Conservation (phyloP, 2,797 vertebrate genomes). For the Cirrhinus molitorella region DNA sequence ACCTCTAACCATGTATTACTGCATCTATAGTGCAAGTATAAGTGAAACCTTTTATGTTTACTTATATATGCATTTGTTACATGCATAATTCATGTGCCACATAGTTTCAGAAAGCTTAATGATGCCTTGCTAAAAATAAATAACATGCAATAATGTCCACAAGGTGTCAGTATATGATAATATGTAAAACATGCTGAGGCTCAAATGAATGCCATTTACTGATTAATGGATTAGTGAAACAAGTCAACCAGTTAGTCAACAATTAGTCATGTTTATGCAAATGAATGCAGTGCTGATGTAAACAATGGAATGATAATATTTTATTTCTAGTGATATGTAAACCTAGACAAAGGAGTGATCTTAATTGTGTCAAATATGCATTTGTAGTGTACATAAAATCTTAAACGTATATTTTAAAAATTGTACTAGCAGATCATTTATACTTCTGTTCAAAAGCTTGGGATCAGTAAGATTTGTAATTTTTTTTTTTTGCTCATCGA, state of each 20-base stretch:
- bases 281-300: neutral
- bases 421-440: neutral
- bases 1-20: neutral
- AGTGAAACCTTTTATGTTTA: neutral
- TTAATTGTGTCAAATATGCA: neutral
- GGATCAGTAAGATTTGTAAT: too few species aligned
- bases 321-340: neutral
- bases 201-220: neutral
- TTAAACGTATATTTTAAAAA: neutral
- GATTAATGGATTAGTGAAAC: neutral
- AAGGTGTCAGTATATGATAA: constrained; percentile 42
- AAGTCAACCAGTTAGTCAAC: neutral
- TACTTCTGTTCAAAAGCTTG: too few species aligned
- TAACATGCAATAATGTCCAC: constrained; percentile 17
- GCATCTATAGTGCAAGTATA: neutral
- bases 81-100: neutral
- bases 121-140: neutral
- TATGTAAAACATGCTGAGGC: neutral
- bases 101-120: neutral
- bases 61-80: neutral
- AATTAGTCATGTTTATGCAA: neutral
- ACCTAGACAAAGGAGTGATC: neutral
- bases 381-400: neutral
- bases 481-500: too few species aligned
- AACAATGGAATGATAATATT: neutral